Evolutionary conservation across 2,888 invertebrate genomes (phyloP).

Genomic region (Odontomyia ornata): DNA sequence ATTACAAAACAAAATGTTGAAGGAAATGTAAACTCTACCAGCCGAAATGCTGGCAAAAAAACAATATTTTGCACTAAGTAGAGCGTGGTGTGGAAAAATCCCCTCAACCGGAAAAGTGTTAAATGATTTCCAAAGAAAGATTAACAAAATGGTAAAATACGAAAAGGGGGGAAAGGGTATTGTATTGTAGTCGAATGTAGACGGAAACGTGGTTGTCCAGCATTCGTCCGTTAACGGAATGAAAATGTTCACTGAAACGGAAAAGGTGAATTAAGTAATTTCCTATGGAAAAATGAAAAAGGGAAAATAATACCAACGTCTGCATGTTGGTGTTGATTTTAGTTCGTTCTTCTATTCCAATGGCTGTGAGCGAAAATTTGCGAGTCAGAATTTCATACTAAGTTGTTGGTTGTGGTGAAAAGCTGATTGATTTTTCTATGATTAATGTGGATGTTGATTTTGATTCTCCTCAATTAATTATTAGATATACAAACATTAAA

Average conservation of each 20-base stretch:
- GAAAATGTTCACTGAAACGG: slow-evolving; percentile 31
- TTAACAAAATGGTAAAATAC: slow-evolving; percentile 24
- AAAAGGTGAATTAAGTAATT: slow-evolving; percentile 39
- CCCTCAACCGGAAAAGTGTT: slow-evolving; percentile 31
- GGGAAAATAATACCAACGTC: slow-evolving; percentile 2
- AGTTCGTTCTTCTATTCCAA: too few species aligned
- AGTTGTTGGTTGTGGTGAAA: too few species aligned
- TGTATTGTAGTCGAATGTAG: not conserved
- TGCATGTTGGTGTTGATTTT: too few species aligned
- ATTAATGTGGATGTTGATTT: too few species aligned
- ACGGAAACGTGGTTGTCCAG: slow-evolving; percentile 7
- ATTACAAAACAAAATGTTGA: not conserved
- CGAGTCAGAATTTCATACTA: too few species aligned
- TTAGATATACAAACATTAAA: too few species aligned
- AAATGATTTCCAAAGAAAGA: slow-evolving; percentile 35
- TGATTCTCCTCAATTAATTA: too few species aligned
- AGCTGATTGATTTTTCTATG: too few species aligned
- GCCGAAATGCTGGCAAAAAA: not conserved
- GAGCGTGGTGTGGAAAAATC: slow-evolving; percentile 3
- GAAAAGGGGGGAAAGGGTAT: not conserved
- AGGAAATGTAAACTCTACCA: not conserved
- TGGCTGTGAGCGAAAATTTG: too few species aligned
- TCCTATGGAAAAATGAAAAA: slow-evolving; percentile 21
- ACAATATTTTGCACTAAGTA: not conserved
- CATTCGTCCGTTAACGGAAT: slow-evolving; percentile 4